Conservation (phyloP, 2,888 invertebrate genomes). For the Pterostichus madidus region DNA sequence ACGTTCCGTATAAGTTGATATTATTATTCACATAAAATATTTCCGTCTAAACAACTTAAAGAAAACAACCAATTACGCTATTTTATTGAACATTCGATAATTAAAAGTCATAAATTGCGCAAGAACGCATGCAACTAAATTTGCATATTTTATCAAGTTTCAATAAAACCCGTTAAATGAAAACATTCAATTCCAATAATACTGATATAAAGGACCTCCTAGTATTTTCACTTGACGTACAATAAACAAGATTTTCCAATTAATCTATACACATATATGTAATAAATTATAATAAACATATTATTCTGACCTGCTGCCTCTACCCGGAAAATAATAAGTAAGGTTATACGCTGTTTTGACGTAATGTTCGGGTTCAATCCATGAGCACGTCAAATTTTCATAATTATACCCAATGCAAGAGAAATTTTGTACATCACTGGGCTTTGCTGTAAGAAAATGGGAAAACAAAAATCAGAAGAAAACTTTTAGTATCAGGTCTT, state of each 20-base stretch:
- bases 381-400: conserved; percentile 86
- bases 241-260: conserved; percentile 14
- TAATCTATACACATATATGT: not conserved
- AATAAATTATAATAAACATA: conserved; percentile 64
- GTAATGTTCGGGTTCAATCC: conserved; percentile 82
- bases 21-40: not conserved
- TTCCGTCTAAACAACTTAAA: not conserved
- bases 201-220: conserved; percentile 6
- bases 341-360: conserved; percentile 81
- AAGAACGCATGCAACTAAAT: not conserved
- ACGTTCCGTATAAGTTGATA: not conserved
- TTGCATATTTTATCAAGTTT: conserved; percentile 2
- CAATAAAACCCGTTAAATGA: conserved; percentile 10
- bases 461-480: not conserved
- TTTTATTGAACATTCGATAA: not conserved
- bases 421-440: conserved; percentile 84
- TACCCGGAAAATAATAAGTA: conserved; percentile 76
- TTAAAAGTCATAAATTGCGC: not conserved
- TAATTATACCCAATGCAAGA: conserved; percentile 87
- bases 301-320: conserved; percentile 75
- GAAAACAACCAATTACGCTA: not conserved
- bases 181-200: conserved; percentile 1
- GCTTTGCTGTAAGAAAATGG: conserved; percentile 78
- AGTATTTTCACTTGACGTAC: not conserved
- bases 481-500: not conserved